Evolutionary conservation across 2,888 invertebrate genomes (phyloP), one percentile per base, ranked within the genome.

Genomic region (Spialia ferax): DNA sequence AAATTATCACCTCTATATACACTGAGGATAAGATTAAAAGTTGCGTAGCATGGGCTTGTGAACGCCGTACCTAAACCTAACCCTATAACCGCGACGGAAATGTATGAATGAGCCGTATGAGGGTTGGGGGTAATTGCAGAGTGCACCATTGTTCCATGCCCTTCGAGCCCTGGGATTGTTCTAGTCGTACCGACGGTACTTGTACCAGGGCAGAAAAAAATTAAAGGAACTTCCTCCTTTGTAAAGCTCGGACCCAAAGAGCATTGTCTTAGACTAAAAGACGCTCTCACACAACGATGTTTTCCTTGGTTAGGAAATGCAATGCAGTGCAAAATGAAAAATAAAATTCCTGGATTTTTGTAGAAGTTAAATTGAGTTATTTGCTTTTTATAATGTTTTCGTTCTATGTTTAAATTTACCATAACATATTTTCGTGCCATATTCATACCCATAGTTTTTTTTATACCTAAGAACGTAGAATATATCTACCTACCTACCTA

Each of bases 141-240:
- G 88, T 88, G 87, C 86, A 82, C 80, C 79, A 83, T 87, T 88
- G 88, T 88, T 89, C 83, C 11, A 45, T 82, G 81, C 86, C 84
- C 85, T 79, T 77, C 60, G 54, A 66, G 66, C 61, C 66, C 66
- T 66, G 54, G 60, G 42, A 61, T 61, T 66, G 65, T 65, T 65
- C 52, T 57, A 50, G 57, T 35, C 57, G 64, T 50, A 38, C 64
- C 32, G 32, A 8, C 8, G 32, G 26, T 26, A 26, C 26, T 26
- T 26, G 26, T 26, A 6, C 65, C 48, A 13, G 55, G 32, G 65
- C 65, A 56, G 64, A 64, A 64, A 64, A 57, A 65, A 65, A 50
- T 65, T 65, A 59, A 65, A 59, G 59, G 59, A 65, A 59, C 65
- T 52, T 59, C 65, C 57, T 32, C 57, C 35, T 56, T 64, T 64